These are phyloP conservation scores for Ypsolopha scabrella DNA, from an alignment of 2,888 invertebrate genomes.

Conservation along the genomic window DNA sequence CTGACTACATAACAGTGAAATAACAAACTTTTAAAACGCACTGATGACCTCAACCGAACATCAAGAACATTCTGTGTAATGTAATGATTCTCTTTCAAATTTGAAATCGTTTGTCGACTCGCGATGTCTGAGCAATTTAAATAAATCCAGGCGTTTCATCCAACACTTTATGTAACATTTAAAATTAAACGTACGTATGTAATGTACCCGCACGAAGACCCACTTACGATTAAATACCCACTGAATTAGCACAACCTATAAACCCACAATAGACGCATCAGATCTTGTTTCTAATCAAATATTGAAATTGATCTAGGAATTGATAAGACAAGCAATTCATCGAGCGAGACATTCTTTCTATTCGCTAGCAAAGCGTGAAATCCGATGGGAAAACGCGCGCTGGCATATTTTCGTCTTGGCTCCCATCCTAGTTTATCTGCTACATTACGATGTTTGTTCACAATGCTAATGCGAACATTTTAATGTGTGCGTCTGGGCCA, in stretches of 20 bases:
- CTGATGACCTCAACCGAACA: neutral
- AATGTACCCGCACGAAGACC: neutral
- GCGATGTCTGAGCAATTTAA: neutral
- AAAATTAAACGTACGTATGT: neutral
- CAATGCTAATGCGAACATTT: conserved; percentile 64
- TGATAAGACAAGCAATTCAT: neutral
- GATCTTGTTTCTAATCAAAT: no score
- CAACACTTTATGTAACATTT: conserved; percentile 1
- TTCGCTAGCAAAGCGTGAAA: conserved; percentile 64
- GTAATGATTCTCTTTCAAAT: neutral
- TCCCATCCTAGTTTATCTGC: conserved; percentile 70
- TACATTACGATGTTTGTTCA: conserved; percentile 72
- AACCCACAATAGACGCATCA: no score
- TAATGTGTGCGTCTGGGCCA: conserved; percentile 60
- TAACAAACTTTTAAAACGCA: neutral
- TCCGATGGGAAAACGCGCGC: conserved; percentile 68
- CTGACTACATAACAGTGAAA: neutral
- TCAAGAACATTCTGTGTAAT: neutral
- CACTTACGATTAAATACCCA: no score
- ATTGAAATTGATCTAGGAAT: no score
- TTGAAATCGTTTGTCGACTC: neutral
- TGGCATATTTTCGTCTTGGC: conserved; percentile 71
- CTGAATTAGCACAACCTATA: no score
- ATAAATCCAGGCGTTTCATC: neutral
- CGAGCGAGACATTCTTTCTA: conserved; percentile 36